These are phyloP conservation scores for Galaxea fascicularis DNA, from an alignment of 92 coral and sea anemone species.

Conservation along the genomic window DNA sequence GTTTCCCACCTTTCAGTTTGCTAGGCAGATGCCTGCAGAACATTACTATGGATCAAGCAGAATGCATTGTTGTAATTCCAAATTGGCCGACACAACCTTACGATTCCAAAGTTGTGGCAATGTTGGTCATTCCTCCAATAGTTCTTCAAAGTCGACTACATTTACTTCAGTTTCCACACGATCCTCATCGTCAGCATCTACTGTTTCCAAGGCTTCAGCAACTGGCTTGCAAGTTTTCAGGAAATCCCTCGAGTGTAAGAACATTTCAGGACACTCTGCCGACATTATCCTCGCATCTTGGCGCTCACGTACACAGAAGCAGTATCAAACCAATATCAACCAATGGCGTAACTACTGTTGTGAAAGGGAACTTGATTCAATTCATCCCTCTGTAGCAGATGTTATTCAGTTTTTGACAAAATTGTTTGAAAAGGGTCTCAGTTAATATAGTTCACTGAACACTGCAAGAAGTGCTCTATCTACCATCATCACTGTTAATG, in stretches of 20 bases:
- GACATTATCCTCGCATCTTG: constrained; percentile 34
- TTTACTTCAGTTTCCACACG: constrained; percentile 27
- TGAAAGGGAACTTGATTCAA: constrained; percentile 31
- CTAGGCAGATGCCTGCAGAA: too few species aligned
- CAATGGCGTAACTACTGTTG: constrained; percentile 33
- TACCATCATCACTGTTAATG: constrained; percentile 21
- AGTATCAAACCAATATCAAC: not conserved
- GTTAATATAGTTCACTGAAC: constrained; percentile 46
- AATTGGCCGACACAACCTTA: constrained; percentile 62
- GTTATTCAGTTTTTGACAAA: constrained; percentile 55
- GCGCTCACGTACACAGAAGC: not conserved
- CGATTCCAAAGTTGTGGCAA: constrained; percentile 62
- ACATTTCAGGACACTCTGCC: constrained; percentile 36
- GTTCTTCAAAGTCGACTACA: constrained; percentile 42
- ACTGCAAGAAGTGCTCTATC: constrained; percentile 45
- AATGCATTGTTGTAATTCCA: too few species aligned
- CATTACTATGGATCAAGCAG: too few species aligned
- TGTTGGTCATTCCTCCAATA: constrained; percentile 45
- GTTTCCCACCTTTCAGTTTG: too few species aligned
- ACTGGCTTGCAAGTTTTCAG: too few species aligned
- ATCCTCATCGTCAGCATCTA: constrained; percentile 14
- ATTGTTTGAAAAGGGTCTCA: constrained; percentile 52
- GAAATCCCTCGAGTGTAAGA: constrained; percentile 10
- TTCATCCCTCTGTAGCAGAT: constrained; percentile 34
- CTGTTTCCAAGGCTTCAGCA: constrained; percentile 28